Evolutionary conservation across 2,113 vertebrate genomes (phyloP), one percentile per base, ranked within the genome.

Genomic region (Actinemys pallida): DNA sequence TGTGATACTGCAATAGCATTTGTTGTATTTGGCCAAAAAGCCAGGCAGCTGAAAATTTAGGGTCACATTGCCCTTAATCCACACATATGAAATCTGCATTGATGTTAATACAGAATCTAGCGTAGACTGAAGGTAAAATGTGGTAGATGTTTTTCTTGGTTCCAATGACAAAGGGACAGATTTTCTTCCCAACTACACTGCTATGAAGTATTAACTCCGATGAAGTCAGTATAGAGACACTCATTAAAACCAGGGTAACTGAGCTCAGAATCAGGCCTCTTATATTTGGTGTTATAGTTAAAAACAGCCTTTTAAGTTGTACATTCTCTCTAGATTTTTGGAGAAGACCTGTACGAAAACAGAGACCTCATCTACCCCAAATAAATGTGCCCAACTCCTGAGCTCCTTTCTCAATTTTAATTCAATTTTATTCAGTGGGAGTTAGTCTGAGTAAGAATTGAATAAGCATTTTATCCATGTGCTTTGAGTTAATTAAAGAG

Each of bases 1-100:
- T 93, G 56, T 81, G 92, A 65, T 85, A 24, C 35, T 90, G 16
- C 81, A 92, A 84, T 89, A 91, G 42, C 6, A 95, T 47, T 22
- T 53, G 54, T 76, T 76, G n/a, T 76, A 39, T 42, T 76, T 45
- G 72, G n/a, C 39, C 20, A 65, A 89, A 87, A 65, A 87, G 45
- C 1, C n/a, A 59, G 5, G 3, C 2, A 90, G 80, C 29, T 88
- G 22, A 86, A 86, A 84, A 91, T 84, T 91, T 92, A 72, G 10
- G 19, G 31, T 65, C 62, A 65, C 62, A n/a, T 65, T 65, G 62
- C 16, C 31, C 62, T 65, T 65, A 35, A 65, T 17, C 31, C 14
- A 65, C 16, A 65, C 35, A 35, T n/a, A 65, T 65, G 62, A 65
- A 65, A 65, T 65, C 62, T 35, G 16, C 35, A 65, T n/a, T 19